Evolutionary conservation across 2,797 vertebrate species (phyloP).

Genomic region (Salarias fasciatus): DNA sequence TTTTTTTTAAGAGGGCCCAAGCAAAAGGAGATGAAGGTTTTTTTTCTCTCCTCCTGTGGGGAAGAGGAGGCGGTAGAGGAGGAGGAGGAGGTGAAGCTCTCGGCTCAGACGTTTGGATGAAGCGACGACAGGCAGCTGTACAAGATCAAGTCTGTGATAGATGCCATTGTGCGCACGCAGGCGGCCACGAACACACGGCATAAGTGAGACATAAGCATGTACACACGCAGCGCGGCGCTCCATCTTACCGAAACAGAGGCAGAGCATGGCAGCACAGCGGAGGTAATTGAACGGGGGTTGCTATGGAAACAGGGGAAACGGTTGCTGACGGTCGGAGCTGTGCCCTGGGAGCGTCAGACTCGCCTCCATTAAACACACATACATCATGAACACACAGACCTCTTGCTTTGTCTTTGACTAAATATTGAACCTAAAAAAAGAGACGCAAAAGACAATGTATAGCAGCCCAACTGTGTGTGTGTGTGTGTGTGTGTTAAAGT

Average conservation of each 20-base stretch:
- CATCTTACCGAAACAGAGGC: constrained; percentile 81
- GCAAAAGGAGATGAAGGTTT: constrained; percentile 67
- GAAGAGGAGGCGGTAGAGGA: constrained; percentile 59
- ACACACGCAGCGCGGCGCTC: constrained; percentile 59
- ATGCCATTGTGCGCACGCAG: constrained; percentile 24
- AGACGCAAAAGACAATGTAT: too few relatives aligned
- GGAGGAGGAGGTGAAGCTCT: constrained; percentile 48
- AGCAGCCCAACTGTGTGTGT: constrained; percentile 8
- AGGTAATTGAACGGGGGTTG: constrained; percentile 93
- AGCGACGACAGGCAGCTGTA: constrained; percentile 39
- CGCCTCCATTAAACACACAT: constrained; percentile 62
- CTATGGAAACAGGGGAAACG: constrained; percentile 98
- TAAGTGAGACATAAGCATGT: constrained; percentile 16
- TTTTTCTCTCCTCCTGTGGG: constrained; percentile 40
- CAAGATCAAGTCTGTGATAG: constrained; percentile 47
- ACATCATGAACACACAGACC: constrained; percentile 8
- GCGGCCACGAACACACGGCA: constrained; percentile 10
- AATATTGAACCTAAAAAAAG: too few relatives aligned
- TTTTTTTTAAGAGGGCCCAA: constrained; percentile 37
- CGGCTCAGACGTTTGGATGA: constrained; percentile 57
- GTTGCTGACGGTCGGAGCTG: constrained; percentile 87
- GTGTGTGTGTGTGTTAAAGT: constrained; percentile 1
- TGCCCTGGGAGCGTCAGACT: constrained; percentile 85
- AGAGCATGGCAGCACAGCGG: constrained; percentile 71
- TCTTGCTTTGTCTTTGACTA: too few relatives aligned